These are phyloP conservation scores for Sclerodermus sp. DNA, from an alignment of 2,888 invertebrate species.

Conservation along the genomic window DNA sequence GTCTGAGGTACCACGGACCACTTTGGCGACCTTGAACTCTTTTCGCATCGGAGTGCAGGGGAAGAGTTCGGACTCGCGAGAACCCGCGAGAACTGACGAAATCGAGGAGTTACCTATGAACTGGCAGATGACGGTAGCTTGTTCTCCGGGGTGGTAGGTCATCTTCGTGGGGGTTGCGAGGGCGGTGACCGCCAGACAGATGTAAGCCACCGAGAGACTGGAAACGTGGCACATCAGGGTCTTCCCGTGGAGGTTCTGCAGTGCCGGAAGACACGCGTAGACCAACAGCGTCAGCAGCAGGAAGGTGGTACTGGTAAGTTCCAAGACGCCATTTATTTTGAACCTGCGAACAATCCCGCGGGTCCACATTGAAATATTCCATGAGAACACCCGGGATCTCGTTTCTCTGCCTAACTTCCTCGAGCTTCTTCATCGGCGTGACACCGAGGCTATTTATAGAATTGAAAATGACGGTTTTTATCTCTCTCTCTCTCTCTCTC, in stretches of 20 bases:
- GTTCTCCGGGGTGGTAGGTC: not conserved
- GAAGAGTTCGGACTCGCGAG: too few species aligned
- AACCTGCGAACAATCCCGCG: conserved; percentile 26
- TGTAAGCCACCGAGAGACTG: conserved; percentile 68
- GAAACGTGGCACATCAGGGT: conserved; percentile 72
- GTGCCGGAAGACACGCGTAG: conserved; percentile 66
- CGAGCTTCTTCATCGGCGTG: too few species aligned
- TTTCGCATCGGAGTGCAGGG: too few species aligned
- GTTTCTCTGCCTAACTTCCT: too few species aligned
- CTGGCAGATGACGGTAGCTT: conserved; percentile 55
- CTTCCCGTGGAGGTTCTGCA: conserved; percentile 74
- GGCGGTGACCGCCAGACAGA: conserved; percentile 62
- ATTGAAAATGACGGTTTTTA: too few species aligned
- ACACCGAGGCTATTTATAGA: too few species aligned
- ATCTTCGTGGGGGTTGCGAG: conserved; percentile 19
- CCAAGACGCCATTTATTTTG: conserved; percentile 36
- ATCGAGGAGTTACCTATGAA: conserved; percentile 58
- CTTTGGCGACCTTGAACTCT: too few species aligned
- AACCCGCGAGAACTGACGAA: too few species aligned
- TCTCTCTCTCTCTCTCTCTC: too few species aligned
- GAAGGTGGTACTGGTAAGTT: conserved; percentile 67
- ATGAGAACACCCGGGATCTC: too few species aligned
- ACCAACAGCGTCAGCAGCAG: conserved; percentile 68
- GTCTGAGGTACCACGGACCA: too few species aligned
- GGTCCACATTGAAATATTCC: too few species aligned